These are phyloP conservation scores for Trididemnum miniatum DNA, from an alignment of 23 tunicate species.

Conservation along the genomic window DNA sequence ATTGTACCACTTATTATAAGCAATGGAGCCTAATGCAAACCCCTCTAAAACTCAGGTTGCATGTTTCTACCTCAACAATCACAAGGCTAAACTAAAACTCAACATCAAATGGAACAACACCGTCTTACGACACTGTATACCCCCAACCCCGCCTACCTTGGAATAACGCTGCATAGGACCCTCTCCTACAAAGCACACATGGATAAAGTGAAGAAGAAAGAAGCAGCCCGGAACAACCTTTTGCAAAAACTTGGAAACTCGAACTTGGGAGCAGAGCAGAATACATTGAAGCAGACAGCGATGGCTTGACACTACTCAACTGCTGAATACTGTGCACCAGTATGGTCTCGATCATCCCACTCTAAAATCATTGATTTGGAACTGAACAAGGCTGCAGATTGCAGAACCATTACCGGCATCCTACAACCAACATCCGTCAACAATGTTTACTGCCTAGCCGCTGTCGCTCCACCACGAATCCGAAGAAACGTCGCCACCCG, in stretches of 20 bases:
- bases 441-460: not conserved
- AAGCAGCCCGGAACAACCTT: not conserved
- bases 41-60: not conserved
- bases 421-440: not conserved
- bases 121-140: not conserved
- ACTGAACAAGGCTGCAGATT: not conserved
- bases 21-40: no score
- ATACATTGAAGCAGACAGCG: not conserved
- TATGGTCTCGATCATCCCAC: not conserved
- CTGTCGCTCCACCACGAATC: not conserved
- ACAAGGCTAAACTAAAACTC: not conserved
- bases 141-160: not conserved
- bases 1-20: no score
- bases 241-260: not conserved
- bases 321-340: conserved; percentile 24
- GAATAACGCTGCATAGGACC: not conserved
- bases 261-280: not conserved
- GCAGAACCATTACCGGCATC: not conserved
- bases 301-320: not conserved
- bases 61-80: not conserved
- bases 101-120: not conserved
- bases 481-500: not conserved
- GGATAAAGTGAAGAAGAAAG: not conserved
- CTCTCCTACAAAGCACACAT: not conserved
- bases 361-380: not conserved